Conservation (phyloP, 2,113 vertebrate genomes). For the Gavialis gangeticus region DNA sequence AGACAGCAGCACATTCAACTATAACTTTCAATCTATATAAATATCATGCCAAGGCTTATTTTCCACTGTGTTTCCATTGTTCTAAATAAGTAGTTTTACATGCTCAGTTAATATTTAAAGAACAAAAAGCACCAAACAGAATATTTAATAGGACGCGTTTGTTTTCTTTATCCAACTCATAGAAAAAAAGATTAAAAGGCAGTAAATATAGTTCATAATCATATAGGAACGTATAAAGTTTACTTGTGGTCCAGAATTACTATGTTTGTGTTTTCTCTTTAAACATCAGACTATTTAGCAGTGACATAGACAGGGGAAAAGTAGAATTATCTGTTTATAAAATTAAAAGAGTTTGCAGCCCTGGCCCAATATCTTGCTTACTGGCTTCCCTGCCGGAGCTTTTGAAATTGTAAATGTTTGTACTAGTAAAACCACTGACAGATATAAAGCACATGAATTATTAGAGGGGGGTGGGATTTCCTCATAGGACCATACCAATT, state of each 20-base stretch:
- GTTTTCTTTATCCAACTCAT: background rate
- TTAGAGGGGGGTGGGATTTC: background rate
- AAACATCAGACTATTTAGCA: background rate
- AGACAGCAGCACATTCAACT: conserved; percentile 16
- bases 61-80: background rate
- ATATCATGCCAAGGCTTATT: background rate
- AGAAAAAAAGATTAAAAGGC: background rate
- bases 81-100: background rate
- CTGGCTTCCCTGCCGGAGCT: background rate
- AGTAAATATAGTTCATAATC: background rate
- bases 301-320: too few species aligned
- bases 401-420: background rate
- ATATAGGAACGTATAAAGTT: background rate
- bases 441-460: background rate
- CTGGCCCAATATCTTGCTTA: background rate
- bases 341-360: background rate
- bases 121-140: background rate
- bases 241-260: background rate
- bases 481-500: background rate
- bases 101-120: background rate
- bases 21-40: background rate
- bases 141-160: background rate
- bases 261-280: background rate
- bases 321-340: background rate
- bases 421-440: background rate